phyloP scores from a whole-genome alignment of 2,888 invertebrate species.

The Chromoteleia sp. region DNA sequence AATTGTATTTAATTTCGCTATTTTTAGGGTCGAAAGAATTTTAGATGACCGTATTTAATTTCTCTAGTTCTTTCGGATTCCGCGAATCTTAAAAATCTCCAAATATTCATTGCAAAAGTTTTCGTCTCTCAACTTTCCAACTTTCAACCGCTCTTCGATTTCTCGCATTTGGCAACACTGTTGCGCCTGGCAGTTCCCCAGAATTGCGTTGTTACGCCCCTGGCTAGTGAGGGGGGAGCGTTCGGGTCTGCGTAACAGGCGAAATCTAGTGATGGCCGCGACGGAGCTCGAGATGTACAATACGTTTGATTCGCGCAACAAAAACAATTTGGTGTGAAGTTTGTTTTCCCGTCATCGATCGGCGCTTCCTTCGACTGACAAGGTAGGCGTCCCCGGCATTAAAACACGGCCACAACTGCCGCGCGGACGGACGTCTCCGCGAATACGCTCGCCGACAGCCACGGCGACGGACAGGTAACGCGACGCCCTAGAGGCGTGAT shows the following conservation, averaged over 20 bases:
- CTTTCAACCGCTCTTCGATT: too few relatives aligned
- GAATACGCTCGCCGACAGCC: constrained; percentile 28
- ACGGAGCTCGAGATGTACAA: constrained; percentile 63
- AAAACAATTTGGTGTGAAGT: constrained; percentile 55
- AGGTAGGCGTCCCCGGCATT: constrained; percentile 47
- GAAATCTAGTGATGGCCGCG: constrained; percentile 64
- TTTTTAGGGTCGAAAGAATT: too few relatives aligned
- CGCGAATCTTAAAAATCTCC: too few relatives aligned
- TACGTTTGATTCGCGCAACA: constrained; percentile 55
- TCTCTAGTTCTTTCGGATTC: too few relatives aligned
- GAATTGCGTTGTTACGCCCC: constrained; percentile 53
- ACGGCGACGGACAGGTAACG: constrained; percentile 52
- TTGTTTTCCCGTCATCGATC: constrained; percentile 42
- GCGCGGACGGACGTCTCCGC: background rate
- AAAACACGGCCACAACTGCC: constrained; percentile 15
- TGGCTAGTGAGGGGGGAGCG: constrained; percentile 31
- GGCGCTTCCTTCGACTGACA: constrained; percentile 48
- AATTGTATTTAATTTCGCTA: too few relatives aligned
- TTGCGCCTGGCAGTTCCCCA: constrained; percentile 7
- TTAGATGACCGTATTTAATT: too few relatives aligned
- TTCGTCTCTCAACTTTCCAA: too few relatives aligned
- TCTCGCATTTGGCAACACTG: constrained; percentile 34
- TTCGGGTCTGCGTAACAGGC: constrained; percentile 59
- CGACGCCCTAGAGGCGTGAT: constrained; percentile 61
- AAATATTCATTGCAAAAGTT: too few relatives aligned